These are phyloP conservation scores for Anisognathus igniventris DNA, from an alignment of 2,797 vertebrate genomes.

Conservation along the genomic window DNA sequence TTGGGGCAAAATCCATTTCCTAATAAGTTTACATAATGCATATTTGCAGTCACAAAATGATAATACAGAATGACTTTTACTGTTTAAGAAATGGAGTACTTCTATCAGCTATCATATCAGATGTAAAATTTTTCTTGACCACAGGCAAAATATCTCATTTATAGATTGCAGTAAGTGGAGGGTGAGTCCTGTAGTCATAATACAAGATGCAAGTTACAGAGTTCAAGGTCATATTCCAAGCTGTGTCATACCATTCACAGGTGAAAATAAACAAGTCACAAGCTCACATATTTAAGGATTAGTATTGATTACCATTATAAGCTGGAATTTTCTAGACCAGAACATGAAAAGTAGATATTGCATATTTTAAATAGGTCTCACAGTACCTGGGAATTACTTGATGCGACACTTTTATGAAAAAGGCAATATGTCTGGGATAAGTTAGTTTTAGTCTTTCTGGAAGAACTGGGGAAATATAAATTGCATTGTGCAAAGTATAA, in stretches of 20 bases:
- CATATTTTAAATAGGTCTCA: background rate
- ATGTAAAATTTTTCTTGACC: background rate
- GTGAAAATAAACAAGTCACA: background rate
- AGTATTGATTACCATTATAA: background rate
- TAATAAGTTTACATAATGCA: constrained; percentile 1
- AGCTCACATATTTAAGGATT: background rate
- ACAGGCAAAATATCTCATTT: background rate
- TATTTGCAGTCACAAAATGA: background rate
- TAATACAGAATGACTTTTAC: background rate
- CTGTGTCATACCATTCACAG: background rate
- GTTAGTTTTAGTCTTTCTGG: background rate
- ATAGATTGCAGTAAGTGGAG: background rate
- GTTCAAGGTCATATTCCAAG: background rate
- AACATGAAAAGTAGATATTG: background rate
- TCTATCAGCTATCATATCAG: background rate
- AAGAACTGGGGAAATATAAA: background rate
- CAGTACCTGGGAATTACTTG: background rate
- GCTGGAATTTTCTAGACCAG: background rate
- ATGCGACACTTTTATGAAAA: background rate
- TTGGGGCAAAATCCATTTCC: background rate
- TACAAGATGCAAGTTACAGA: background rate
- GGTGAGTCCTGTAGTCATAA: background rate
- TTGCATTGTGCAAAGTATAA: background rate
- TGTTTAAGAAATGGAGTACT: background rate
- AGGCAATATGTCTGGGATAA: background rate